Base-by-base conservation (phyloP, 1,140 invertebrate species). In the Pogonognathellus flavescens region DNA sequence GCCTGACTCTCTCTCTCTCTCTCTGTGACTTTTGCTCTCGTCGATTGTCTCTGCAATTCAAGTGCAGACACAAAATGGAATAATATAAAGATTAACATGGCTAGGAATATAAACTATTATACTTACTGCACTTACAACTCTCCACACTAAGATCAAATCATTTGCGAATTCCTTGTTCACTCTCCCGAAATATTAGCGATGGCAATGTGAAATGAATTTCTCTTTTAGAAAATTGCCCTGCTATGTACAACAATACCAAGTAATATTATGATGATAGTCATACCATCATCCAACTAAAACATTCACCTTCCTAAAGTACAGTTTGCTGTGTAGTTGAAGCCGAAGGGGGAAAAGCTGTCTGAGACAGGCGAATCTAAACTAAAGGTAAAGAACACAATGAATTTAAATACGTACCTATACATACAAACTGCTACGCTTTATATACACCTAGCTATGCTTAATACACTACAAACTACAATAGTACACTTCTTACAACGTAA, bases 341-440 rank as follows among this genome's bases (percentile, higher is more conserved):
- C 60, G 62, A 62, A 49, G 82, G 57, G 53, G 53, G 13, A 50
- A 55, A 50, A 55, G 4, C 82, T 60, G 55, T 52, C 14, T 22
- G 41, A 62, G 82, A 83, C 55, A 83, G 49, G 82, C 60, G 14
- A 83, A 62, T 83, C 60, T 62, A 49, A 49, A 72, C 11, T 49
- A 31, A 80, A 80, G 76, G 76, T n/a, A 80, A 18, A 52, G 76
- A 41, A 41, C 2, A 18, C 20, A 20, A 41, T 80, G 76, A 52
- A 80, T 20, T n/a, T n/a, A n/a, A 20, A 49, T 80, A 50, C 2
- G 10, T n/a, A 57, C 3, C 53, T 57, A 6, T 57, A n/a, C 53
- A 14, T 57, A 57, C n/a, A n/a, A 5, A 72, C 16, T 50, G 0
- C 59, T 62, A 9, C 59, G n/a, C 11, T 57, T 14, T 57, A 57